Conservation (phyloP, 2,888 invertebrate genomes). For the Mamestra brassicae region DNA sequence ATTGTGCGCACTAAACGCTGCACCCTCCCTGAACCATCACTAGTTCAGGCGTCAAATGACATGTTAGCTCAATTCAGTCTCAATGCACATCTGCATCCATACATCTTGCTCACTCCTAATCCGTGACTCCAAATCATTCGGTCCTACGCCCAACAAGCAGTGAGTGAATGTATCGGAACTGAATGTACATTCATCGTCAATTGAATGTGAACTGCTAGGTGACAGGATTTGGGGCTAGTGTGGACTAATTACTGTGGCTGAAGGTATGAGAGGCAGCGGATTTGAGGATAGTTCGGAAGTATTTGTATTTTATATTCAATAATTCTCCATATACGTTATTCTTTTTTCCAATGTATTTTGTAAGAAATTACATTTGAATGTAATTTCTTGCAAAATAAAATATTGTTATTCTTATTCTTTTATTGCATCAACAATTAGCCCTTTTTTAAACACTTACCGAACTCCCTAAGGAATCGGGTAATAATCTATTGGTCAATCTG, state of each 20-base stretch:
- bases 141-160: slow-evolving; percentile 35
- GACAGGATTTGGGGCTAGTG: slow-evolving; percentile 44
- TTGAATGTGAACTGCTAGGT: slow-evolving; percentile 51
- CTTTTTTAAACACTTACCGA: too few species aligned
- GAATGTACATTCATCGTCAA: slow-evolving; percentile 55
- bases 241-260: slow-evolving; percentile 50
- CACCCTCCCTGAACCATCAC: neutral
- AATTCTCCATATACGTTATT: too few species aligned
- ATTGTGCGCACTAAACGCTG: too few species aligned
- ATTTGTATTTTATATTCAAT: too few species aligned
- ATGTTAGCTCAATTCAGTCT: neutral
- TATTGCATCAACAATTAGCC: too few species aligned
- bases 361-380: too few species aligned
- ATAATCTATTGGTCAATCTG: too few species aligned
- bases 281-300: neutral
- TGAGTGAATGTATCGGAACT: slow-evolving; percentile 47
- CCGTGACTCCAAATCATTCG: slow-evolving; percentile 58
- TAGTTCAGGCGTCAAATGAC: slow-evolving; percentile 9
- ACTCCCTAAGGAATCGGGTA: too few species aligned
- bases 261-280: slow-evolving; percentile 31
- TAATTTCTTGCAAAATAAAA: too few species aligned
- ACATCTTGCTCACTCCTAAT: slow-evolving; percentile 54
- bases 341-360: too few species aligned
- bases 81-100: slow-evolving; percentile 28
- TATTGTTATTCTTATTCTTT: too few species aligned